Evolutionary conservation across 2,888 invertebrate genomes (phyloP), one percentile per base, ranked within the genome.

Genomic region (Crematogaster levior): DNA sequence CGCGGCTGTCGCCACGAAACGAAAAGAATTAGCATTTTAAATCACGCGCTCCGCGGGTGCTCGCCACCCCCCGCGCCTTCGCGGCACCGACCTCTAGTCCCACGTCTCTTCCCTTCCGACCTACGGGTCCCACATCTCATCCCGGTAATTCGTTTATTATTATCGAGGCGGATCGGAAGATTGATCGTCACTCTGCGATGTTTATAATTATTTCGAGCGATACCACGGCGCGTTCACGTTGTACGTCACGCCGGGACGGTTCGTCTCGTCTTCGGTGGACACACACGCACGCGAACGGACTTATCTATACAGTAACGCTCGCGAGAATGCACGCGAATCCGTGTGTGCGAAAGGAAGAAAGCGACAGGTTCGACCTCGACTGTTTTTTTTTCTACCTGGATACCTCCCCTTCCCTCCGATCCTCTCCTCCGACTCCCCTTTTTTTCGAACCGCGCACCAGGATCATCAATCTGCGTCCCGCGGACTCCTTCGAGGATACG

Each of bases 21-120:
- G 90, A 87, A 85, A 88, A 88, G 84, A 88, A 93, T 92, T 92
- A 93, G 91, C 91, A 93, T 93, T 93, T 92, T 90, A 91, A 93
- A 92, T 90, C 86, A 90, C 89, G 88, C 92, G 88, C 89, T 84
- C 93, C 84, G 85, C 92, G 92, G 92, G 92, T 91, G 91, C 90
- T 43, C 81, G 63, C 74, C 58, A 43, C 74, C 74, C 74, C 74
- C 58, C 37, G 73, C 53, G 30, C 66, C 80, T 27, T 34, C 72
- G 40, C 48, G 43, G 18, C 56, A 72, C 43, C 56, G 51, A 21
- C 68, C 40, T 18, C 46, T 56, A 37, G n/a, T 53, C 56, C 34
- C 40, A 53, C 15, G 12, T 34, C 21, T 15, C 83, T 80, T 70
- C 84, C 75, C 79, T 80, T 40, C 9, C 61, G 40, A 12, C 5